A percentile compares a stretch with the other conserved stretches of the same genome.
These are phyloP conservation scores for Dasysyrphus tricinctus DNA, from an alignment of 2,888 invertebrate species.

Conservation along the genomic window DNA sequence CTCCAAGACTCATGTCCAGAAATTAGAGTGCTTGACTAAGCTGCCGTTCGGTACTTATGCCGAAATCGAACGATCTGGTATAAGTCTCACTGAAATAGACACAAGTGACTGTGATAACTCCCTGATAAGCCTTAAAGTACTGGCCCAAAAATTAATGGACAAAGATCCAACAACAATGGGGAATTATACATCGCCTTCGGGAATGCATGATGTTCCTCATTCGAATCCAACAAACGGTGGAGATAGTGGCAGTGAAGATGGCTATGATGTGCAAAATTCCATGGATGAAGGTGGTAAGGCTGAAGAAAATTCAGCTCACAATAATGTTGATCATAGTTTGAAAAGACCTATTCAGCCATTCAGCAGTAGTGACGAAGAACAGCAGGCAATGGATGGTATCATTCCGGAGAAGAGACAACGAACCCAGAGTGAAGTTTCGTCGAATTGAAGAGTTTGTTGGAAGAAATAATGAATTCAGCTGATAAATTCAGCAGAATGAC, in stretches of 20 bases:
- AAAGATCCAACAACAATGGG: slow-evolving; percentile 90
- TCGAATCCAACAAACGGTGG: slow-evolving; percentile 76
- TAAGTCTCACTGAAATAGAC: slow-evolving; percentile 96
- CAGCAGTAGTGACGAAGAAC: slow-evolving; percentile 65
- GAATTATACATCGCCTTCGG: slow-evolving; percentile 81
- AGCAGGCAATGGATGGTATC: slow-evolving; percentile 46
- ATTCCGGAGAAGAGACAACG: slow-evolving; percentile 61
- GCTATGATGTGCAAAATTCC: slow-evolving; percentile 78
- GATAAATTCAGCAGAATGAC: neutral
- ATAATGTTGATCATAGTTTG: slow-evolving; percentile 16
- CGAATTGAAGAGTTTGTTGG: slow-evolving; percentile 37
- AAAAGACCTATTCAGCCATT: slow-evolving; percentile 53
- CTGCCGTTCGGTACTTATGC: slow-evolving; percentile 97
- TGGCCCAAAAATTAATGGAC: slow-evolving; percentile 91
- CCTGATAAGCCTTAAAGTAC: slow-evolving; percentile 92
- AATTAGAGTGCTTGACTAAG: slow-evolving; percentile 95
- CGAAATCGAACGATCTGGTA: slow-evolving; percentile 95
- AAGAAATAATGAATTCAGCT: neutral
- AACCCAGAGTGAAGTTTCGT: slow-evolving; percentile 66
- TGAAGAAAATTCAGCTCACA: slow-evolving; percentile 57
- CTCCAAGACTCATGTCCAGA: slow-evolving; percentile 97
- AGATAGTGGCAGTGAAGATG: slow-evolving; percentile 82
- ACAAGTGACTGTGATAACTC: slow-evolving; percentile 98
- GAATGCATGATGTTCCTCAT: slow-evolving; percentile 78
- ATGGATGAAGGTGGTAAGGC: slow-evolving; percentile 55